Base-by-base conservation (phyloP, 2,113 vertebrate genomes). In the Ophiodon elongatus region DNA sequence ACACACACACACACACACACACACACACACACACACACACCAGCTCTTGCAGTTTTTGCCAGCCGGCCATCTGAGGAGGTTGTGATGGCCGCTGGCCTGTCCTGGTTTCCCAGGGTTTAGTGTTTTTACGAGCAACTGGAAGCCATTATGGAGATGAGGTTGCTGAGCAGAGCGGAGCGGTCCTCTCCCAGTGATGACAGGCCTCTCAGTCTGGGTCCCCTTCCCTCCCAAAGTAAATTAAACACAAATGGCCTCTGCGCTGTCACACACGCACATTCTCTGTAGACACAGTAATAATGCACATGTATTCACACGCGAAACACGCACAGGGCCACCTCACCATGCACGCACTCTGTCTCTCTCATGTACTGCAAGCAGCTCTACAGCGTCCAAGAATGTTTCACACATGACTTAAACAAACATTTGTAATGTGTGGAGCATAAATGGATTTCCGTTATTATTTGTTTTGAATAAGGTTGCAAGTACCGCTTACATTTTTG, bases 121-220 rank as follows among this genome's bases (percentile, higher is more conserved):
- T 90, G 89, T 93, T 67, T 91, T 95, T 95, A 96, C 80, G 91
- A 95, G 94, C 85, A 77, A 95, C 94, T 96, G 95, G 94, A 95
- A 96, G 91, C 92, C 93, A 95, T 96, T 95, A 95, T 87, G 92
- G 88, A 93, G 93, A 94, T 93, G 93, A 94, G 93, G 84, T 92
- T 87, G 93, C 89, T 86, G 93, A 85, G 85, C 87, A 68, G 91
- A 89, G 84, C 69, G 62, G 84, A 92, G 86, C 86, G 74, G 92
- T 91, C 89, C 92, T 92, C 91, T 85, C 86, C 86, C 83, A 92
- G 93, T 41, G 92, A 95, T 94, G 94, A 95, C 94, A 94, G 93
- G 86, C 82, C 84, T 94, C 92, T 92, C 91, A 75, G 92, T 88
- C 93, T 89, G 84, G 87, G 90, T 89, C 91, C 83, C 90, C 86